phyloP scores from a whole-genome alignment of 23 tunicate species.

The Clavelina lepadiformis region DNA sequence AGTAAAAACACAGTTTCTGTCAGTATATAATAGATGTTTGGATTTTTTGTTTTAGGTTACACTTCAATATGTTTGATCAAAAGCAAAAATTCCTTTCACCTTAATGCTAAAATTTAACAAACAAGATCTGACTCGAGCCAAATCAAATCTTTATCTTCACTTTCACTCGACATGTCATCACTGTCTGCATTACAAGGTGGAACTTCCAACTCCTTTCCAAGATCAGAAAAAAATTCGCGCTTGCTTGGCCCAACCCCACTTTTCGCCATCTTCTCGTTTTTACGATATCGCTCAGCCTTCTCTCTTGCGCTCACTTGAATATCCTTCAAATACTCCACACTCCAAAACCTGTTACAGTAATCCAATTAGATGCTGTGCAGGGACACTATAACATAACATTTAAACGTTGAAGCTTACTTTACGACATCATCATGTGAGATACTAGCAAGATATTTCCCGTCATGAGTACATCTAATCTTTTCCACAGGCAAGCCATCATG shows the following conservation, averaged over 20 bases:
- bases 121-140: no score
- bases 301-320: conserved; percentile 31
- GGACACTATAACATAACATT: no score
- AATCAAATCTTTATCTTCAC: conserved; percentile 15
- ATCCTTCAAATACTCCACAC: conserved; percentile 46
- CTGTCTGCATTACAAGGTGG: conserved; percentile 30
- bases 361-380: no score
- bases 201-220: conserved; percentile 59
- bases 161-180: conserved; percentile 17
- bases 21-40: no score
- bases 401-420: conserved; percentile 17
- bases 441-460: conserved; percentile 69
- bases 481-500: conserved; percentile 69
- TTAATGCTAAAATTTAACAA: no score
- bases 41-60: no score
- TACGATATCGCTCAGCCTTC: conserved; percentile 24
- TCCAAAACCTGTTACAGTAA: conserved; percentile 60
- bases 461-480: conserved; percentile 43
- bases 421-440: conserved; percentile 49
- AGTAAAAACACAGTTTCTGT: no score
- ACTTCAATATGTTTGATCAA: no score
- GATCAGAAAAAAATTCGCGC: conserved; percentile 48
- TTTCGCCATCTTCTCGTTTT: conserved; percentile 39
- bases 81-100: no score
- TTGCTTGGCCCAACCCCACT: conserved; percentile 41